phyloP scores from a whole-genome alignment of 2,113 vertebrate genomes.

The Piaya cayana region DNA sequence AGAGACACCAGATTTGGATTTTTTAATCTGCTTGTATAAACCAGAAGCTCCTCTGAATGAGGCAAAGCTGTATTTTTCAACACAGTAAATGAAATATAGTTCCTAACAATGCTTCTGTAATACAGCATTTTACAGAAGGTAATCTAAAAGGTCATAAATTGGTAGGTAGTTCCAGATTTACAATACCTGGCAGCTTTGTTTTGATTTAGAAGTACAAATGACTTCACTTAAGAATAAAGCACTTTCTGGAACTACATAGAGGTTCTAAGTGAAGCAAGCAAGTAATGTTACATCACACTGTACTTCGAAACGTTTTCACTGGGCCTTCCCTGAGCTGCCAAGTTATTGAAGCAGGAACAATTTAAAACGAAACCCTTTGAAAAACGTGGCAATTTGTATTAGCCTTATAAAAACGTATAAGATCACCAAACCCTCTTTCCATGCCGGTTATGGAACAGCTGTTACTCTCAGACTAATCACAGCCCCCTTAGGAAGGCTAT shows the following conservation, averaged over 20 bases:
- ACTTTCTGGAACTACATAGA: background rate
- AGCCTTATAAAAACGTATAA: background rate
- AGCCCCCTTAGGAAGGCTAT: background rate
- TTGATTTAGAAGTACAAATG: background rate
- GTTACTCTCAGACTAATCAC: background rate
- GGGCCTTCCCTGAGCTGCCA: background rate
- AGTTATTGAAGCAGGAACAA: background rate
- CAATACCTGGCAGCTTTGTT: background rate
- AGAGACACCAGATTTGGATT: background rate
- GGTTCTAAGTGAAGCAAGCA: background rate
- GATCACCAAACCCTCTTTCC: background rate
- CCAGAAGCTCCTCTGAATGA: background rate
- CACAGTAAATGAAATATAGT: background rate
- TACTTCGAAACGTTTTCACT: background rate
- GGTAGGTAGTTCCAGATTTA: background rate
- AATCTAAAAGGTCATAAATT: background rate
- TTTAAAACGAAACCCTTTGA: background rate
- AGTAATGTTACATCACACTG: accelerated
- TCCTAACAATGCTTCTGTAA: background rate
- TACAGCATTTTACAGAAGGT: background rate
- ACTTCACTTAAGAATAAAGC: background rate
- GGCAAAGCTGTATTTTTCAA: background rate
- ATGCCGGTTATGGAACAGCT: background rate
- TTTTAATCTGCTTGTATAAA: background rate
- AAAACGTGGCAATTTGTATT: background rate